phyloP scores from a whole-genome alignment of 23 tunicate species.

The Halocynthia roretzi region DNA sequence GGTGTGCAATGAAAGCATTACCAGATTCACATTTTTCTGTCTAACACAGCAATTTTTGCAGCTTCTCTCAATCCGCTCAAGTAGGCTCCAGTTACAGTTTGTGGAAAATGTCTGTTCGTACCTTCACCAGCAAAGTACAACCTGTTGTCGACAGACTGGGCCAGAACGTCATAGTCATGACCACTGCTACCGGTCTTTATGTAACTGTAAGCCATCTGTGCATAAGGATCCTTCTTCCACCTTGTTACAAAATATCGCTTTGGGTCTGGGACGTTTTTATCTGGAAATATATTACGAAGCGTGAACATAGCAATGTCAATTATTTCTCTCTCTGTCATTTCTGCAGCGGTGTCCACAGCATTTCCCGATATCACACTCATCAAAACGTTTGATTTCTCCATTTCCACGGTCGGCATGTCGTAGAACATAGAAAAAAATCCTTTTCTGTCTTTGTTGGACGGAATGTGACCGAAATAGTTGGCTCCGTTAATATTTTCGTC shows the following conservation, averaged over 20 bases:
- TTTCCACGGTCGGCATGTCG: slow-evolving; percentile 51
- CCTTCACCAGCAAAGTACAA: slow-evolving; percentile 92
- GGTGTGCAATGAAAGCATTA: too few relatives aligned
- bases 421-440: slow-evolving; percentile 79
- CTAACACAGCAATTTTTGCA: slow-evolving; percentile 48
- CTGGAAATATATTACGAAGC: slow-evolving; percentile 51
- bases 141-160: slow-evolving; percentile 36
- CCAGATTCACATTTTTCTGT: too few relatives aligned
- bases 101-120: slow-evolving; percentile 90
- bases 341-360: slow-evolving; percentile 47
- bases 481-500: slow-evolving; percentile 76
- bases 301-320: slow-evolving; percentile 44
- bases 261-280: slow-evolving; percentile 57
- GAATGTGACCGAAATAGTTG: slow-evolving; percentile 82
- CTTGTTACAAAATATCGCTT: slow-evolving; percentile 59
- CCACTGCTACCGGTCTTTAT: slow-evolving; percentile 68
- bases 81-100: slow-evolving; percentile 92
- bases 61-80: slow-evolving; percentile 86
- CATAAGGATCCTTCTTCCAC: slow-evolving; percentile 69
- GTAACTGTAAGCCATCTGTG: slow-evolving; percentile 86
- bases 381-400: slow-evolving; percentile 57
- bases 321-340: slow-evolving; percentile 51
- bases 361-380: slow-evolving; percentile 90
- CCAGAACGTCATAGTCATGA: slow-evolving; percentile 77
- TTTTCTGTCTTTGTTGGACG: slow-evolving; percentile 36